Evolutionary conservation across 2,888 invertebrate genomes (phyloP), one percentile per base, ranked within the genome.

Genomic region (Palloptera scutellata): DNA sequence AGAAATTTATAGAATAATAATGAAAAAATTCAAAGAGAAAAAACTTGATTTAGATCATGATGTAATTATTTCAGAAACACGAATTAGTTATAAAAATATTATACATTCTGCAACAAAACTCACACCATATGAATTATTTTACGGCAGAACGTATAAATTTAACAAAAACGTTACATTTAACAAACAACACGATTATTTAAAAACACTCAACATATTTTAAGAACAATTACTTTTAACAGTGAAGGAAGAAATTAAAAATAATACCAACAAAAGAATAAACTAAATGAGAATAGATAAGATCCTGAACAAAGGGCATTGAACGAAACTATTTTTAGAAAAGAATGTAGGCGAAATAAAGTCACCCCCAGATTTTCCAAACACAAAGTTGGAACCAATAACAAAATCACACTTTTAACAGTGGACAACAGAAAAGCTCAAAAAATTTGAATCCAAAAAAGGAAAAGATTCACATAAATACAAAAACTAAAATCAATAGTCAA

Each of bases 261-360:
- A n/a, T n/a, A n/a, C n/a, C n/a, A n/a, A n/a, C n/a, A n/a, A n/a
- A n/a, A n/a, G n/a, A n/a, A n/a, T n/a, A n/a, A n/a, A 59, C 64
- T 65, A 19, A 64, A 65, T 20, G 4, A 11, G 19, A 13, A 19
- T 41, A 52, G 64, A n/a, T n/a, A 52, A 52, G 64, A 53, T 12
- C 64, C 59, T 41, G 6, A 51, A 58, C 41, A 55, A 8, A 41
- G 40, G 6, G 41, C 17, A 13, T 51, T 30, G 52, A 15, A 67
- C 30, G 42, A 66, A 13, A n/a, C 51, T 15, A 59, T 59, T 17
- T 67, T 40, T 17, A 59, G 61, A 13, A 66, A 66, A 55, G 30
- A 66, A 61, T 55, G 61, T 61, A 61, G 42, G 30, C 45, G 55
- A 55, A 66, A 66, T 54, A 67, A 58, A 67, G 6, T 67, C 15